Base-by-base conservation (phyloP, 1,140 invertebrate species). In the Microplitis mediator region DNA sequence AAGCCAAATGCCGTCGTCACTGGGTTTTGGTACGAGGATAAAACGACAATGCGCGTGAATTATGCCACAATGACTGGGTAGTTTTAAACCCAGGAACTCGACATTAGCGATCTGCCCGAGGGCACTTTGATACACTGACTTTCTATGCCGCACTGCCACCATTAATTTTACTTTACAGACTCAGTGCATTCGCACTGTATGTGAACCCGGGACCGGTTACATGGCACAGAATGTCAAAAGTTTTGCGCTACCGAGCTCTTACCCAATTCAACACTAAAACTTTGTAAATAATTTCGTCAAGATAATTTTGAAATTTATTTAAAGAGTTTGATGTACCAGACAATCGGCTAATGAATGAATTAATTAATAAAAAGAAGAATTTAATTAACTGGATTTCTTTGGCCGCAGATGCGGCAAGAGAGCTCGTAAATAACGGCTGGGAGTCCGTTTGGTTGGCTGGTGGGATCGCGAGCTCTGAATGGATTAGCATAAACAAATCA, bases 21-120 rank as follows among this genome's bases (percentile, higher is more conserved):
- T 45, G 6, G 64, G 62, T 36, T 67, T 23, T 23, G 23, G 23
- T 23, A 23, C 23, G 69, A 35, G 9, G 64, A 63, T 76, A 77
- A 45, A 78, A 77, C 84, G 83, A 86, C 86, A 86, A 86, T 83
- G 77, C 82, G 81, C 81, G 80, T 81, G 84, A 87, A 87, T 87
- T 86, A 86, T 87, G 80, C 84, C 78, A 78, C 82, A 86, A 86
- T 87, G 86, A 87, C 85, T 85, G 72, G 83, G 80, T 86, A 84
- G 84, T 87, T 87, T 87, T 85, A 82, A 85, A 86, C 84, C 78
- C 81, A 83, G 85, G 84, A 87, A 86, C 84, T 83, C 79, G 73
- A 86, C 82, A 84, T 86, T 85, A 85, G 80, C 79, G 75, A 73
- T 79, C 78, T 81, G 73, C 60, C 67, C 36, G 34, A 14, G 23